These are phyloP conservation scores for Semnornis frantzii DNA, from an alignment of 2,113 vertebrate genomes.

Conservation along the genomic window DNA sequence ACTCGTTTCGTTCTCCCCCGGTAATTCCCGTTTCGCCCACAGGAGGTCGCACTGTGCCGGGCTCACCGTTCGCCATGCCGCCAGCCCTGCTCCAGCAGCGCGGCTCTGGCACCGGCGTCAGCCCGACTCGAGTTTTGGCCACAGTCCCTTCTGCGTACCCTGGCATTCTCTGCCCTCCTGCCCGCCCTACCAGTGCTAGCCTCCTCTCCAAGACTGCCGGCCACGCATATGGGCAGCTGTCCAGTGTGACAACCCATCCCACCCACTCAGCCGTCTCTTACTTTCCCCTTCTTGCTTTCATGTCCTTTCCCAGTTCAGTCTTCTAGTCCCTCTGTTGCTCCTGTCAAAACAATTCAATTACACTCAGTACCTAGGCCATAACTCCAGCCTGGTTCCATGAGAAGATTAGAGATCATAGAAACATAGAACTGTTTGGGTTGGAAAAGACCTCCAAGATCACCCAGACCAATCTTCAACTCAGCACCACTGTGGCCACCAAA, in stretches of 20 bases:
- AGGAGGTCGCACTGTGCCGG: conserved; percentile 48
- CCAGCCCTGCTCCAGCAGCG: neutral
- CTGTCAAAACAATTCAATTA: neutral
- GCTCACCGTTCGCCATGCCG: neutral
- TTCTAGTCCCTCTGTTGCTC: neutral
- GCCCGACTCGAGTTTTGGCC: neutral
- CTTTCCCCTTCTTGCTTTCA: neutral
- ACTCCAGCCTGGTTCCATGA: neutral
- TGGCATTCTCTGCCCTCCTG: neutral
- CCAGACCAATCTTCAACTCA: too few relatives aligned
- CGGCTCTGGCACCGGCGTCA: neutral
- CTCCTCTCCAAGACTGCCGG: neutral
- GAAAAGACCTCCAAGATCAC: too few relatives aligned
- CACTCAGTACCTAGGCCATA: neutral
- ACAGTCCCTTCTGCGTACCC: neutral
- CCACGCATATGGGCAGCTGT: neutral
- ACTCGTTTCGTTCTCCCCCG: neutral
- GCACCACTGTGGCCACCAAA: too few relatives aligned
- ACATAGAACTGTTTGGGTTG: too few relatives aligned
- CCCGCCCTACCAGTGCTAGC: neutral
- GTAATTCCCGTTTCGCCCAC: conserved; percentile 52
- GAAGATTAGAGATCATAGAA: neutral
- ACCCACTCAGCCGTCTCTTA: neutral
- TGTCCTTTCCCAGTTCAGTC: neutral
- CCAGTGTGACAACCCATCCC: neutral